Percentiles rank a stretch among this genome's conserved stretches.
Conservation (phyloP, 2,797 vertebrate genomes). For the Tapera naevia region DNA sequence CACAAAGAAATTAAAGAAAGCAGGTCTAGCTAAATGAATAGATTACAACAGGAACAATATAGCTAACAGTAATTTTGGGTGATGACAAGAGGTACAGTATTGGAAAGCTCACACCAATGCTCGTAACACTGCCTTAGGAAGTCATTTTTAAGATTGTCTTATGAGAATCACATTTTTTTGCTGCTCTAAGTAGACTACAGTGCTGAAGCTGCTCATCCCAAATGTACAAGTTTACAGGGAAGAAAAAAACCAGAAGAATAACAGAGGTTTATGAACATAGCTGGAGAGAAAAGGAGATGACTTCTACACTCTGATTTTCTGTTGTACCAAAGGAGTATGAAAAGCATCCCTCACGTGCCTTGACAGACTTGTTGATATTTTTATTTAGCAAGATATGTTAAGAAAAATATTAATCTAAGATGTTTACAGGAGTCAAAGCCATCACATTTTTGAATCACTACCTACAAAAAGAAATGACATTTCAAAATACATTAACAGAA, state of each 20-base stretch:
- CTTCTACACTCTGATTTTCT: not conserved
- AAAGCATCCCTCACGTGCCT: not conserved
- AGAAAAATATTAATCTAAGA: not conserved
- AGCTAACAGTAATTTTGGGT: not conserved
- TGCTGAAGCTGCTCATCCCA: not conserved
- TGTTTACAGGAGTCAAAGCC: not conserved
- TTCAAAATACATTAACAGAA: not conserved
- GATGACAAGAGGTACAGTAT: not conserved
- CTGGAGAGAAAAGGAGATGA: not conserved
- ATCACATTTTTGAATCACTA: not conserved
- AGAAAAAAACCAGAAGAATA: not conserved
- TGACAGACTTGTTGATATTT: not conserved
- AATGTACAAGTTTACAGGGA: not conserved
- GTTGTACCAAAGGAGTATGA: not conserved
- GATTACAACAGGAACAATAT: not conserved
- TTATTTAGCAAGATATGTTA: not conserved
- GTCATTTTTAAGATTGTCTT: not conserved
- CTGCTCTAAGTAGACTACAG: not conserved
- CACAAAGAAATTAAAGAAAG: not conserved
- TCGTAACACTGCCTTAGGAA: not conserved
- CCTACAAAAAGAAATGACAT: not conserved
- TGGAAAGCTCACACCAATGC: not conserved
- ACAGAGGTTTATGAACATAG: not conserved
- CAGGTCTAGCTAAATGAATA: not conserved
- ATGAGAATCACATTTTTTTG: not conserved